Evolutionary conservation across 2,888 invertebrate species (phyloP), one percentile per base, ranked within the genome.

Genomic region (Cryptus armator): DNA sequence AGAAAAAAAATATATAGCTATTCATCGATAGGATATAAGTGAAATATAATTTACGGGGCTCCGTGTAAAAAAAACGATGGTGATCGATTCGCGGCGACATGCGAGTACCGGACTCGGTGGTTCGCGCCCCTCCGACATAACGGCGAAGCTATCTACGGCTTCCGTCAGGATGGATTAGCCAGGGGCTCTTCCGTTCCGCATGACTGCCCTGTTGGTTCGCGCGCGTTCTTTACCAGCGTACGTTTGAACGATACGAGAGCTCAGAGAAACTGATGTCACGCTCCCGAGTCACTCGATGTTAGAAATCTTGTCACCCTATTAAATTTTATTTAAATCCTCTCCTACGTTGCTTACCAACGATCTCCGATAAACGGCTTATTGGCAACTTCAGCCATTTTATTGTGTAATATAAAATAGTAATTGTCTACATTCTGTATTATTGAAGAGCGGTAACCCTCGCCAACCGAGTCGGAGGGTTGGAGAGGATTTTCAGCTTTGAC

Each of bases 131-230:
- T 24, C 56, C 56, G 43, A 37, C 24, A 62, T 72, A 75, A 77
- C 76, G 84, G 44, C 70, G 75, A 10, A 64, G 51, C 43, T 66
- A 19, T 79, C 12, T 76, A 79, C 83, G 92, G 92, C 88, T 92
- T 92, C 92, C 89, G 89, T 90, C 89, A 87, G 87, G 87, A 84
- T 88, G 90, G 90, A 92, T 92, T 92, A 92, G 88, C 88, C 84
- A 86, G 87, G 64, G 77, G 75, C 75, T 89, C 89, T 89, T 90
- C 84, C 86, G 87, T 89, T 90, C 85, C 89, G 71, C 84, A 84
- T 81, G 85, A 80, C 84, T 87, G 77, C 83, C 82, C 59, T 53
- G 46, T n/a, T 71, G 59, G 72, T 72, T 72, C 72, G 46, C 68
- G 2, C 48, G 46, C 68, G 2, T 46, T 16, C 48, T 12, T 32